Evolutionary conservation across 2,888 invertebrate genomes (phyloP).

Genomic region (Ischnura elegans): DNA sequence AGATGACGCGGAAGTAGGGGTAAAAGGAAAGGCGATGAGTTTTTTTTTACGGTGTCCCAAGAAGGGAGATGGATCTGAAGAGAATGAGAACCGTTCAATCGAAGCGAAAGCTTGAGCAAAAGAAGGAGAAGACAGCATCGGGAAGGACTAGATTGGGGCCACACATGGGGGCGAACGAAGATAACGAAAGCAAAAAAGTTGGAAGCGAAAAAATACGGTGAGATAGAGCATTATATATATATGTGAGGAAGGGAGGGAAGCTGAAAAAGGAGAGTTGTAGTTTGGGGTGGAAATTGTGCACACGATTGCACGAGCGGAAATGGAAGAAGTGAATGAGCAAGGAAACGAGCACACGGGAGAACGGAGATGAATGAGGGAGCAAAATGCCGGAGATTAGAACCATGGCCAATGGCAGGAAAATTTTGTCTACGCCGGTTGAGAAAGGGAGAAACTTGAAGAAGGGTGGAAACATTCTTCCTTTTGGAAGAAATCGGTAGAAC

Average conservation of each 20-base stretch:
- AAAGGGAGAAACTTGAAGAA: too few species aligned
- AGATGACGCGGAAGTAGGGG: neutral
- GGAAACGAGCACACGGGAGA: neutral
- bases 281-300: neutral
- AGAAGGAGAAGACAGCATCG: neutral
- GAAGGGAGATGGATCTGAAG: neutral
- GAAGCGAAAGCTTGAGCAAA: neutral
- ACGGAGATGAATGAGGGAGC: neutral
- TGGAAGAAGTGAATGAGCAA: neutral
- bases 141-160: constrained; percentile 4
- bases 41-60: neutral
- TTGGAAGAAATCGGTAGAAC: too few species aligned
- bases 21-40: neutral
- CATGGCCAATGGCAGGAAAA: neutral
- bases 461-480: too few species aligned
- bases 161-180: neutral
- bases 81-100: neutral
- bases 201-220: neutral
- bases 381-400: neutral
- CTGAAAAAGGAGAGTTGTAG: neutral
- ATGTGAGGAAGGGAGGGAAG: neutral
- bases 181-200: neutral
- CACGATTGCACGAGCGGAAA: neutral
- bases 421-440: neutral
- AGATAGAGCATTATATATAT: neutral